Conservation (phyloP, 35 echinoderm and acorn worm genomes). For the Stichopus chloronotus region DNA sequence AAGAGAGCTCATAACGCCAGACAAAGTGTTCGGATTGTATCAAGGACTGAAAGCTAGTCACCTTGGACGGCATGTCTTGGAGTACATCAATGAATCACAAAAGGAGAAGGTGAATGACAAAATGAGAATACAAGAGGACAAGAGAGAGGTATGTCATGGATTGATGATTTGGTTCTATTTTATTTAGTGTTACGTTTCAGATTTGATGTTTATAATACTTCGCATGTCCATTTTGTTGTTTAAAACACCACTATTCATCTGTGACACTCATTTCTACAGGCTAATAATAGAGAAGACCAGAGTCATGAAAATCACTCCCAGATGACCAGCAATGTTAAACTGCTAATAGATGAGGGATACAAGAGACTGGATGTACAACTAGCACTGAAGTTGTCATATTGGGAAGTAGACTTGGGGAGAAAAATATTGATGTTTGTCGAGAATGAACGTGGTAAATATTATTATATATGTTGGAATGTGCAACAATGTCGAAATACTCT, state of each 20-base stretch:
- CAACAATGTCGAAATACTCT: no score
- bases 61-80: neutral
- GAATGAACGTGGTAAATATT: no score
- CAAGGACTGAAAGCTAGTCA: slow-evolving; percentile 6
- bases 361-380: neutral
- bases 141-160: neutral
- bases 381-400: neutral
- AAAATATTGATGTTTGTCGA: no score
- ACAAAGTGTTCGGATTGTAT: neutral
- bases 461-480: no score
- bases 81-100: neutral
- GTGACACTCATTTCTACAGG: neutral
- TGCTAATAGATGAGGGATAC: neutral
- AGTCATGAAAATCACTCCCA: neutral
- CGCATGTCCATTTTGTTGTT: no score
- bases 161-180: no score
- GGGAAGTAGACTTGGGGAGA: no score
- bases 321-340: neutral
- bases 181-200: no score
- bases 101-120: neutral
- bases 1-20: slow-evolving; percentile 19
- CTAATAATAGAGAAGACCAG: no score
- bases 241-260: no score
- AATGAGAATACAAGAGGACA: neutral
- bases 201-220: no score